Base-by-base conservation (phyloP, 2,888 invertebrate genomes). In the Trachelus iudaicus region DNA sequence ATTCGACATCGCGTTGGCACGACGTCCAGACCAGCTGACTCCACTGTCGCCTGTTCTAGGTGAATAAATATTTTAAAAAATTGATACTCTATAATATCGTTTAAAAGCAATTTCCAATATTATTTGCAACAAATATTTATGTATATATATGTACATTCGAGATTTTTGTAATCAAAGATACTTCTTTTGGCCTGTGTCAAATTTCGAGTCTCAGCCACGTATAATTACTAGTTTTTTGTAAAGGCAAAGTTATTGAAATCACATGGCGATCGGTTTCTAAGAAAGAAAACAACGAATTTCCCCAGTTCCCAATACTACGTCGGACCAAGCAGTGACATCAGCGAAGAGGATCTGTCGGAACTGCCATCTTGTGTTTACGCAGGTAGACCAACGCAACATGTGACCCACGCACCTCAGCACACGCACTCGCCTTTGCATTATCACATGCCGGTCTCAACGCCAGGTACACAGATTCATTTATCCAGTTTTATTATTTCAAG, bases 321-420 rank as follows among this genome's bases (percentile, higher is more conserved):
- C 68, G 90, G 89, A 1, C 88, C 89, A 4, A 89, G 85, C 78
- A 88, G 85, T 73, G 94, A 94, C 82, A 91, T 93, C 73, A 93
- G 93, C 78, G 94, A 94, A 92, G 94, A 95, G 88, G 92, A 94
- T 87, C 94, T 96, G 23, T 92, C 94, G 6, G 97, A 97, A 85
- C 92, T 97, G 83, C 96, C 96, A 0, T 96, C 96, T 69, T 97
- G 97, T 90, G 95, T 96, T 79, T 97, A 96, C 91, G 97, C 94
- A 91, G 84, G 94, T 92, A 84, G 95, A 92, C 80, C 93, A 91
- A 85, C 93, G 85, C 90, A 91, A 82, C 90, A 90, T 79, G 85
- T 89, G 75, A 82, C 86, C 77, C 90, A 90, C 76, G 83, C 88
- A 33, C 87, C 90, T n/a, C 84, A 88, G 69, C 89, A 88, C 83